Evolutionary conservation across 2,797 vertebrate species (phyloP), one percentile per base, ranked within the genome.

Genomic region (Aeoliscus strigatus): DNA sequence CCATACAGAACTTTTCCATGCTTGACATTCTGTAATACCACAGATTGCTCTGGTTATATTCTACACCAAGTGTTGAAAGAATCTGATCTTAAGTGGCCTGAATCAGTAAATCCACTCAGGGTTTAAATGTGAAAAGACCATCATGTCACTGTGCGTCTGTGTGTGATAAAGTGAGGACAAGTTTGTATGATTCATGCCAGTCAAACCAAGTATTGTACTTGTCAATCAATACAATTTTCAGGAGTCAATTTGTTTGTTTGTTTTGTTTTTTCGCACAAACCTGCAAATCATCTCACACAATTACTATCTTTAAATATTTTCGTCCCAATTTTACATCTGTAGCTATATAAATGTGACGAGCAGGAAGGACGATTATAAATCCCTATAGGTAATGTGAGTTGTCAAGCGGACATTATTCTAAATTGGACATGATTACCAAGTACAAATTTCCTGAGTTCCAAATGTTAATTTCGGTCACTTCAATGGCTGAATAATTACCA

Each of bases 71-170:
- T 55, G 27, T 68, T 36, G 47, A 28, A 50, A 24, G 15, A 51
- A 24, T 42, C 14, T 51, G n/a, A 21, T 30, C 14, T 37, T 28
- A 33, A 55, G 48, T 65, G 35, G 31, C 42, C 60, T 68, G 23
- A 51, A 54, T 61, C 39, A 13, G 30, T 38, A 15, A 26, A 27
- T 16, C 13, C 7, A 60, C 77, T 80, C 73, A 68, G 80, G 75
- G 53, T 36, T 46, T 41, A 35, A 65, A 55, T 16, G 12, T 28
- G 7, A 32, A 53, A 30, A 9, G 36, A 31, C 25, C 16, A 48
- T 49, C 30, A 9, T 47, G 66, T 68, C 56, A 39, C 12, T 57
- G 34, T 43, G 16, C 26, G 10, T 41, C 1, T 56, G 31, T 62
- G 37, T 69, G 39, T 3, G 1, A 33, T 21, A 48, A 48, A 51